Evolutionary conservation across 2,888 invertebrate species (phyloP).

Genomic region (Coenonympha arcania): DNA sequence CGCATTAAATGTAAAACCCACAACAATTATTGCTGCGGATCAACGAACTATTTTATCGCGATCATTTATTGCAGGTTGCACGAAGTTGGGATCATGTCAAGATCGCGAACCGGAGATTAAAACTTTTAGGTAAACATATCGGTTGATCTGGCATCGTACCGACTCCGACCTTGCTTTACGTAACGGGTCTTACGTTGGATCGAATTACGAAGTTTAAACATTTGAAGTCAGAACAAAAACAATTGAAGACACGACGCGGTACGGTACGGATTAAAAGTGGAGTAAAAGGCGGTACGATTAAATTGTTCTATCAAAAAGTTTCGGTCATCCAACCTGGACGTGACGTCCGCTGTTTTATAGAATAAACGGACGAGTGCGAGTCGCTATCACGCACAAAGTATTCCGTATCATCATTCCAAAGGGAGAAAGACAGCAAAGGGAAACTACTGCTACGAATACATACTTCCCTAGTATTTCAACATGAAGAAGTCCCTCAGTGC

Average conservation of each 20-base stretch:
- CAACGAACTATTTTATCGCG: constrained; percentile 34
- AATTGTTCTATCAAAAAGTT: constrained; percentile 33
- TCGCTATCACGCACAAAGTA: no score
- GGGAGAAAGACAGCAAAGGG: no score
- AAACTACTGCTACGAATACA: no score
- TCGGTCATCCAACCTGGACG: constrained; percentile 64
- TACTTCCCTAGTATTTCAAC: no score
- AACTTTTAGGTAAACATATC: constrained; percentile 55
- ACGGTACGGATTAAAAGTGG: constrained; percentile 27
- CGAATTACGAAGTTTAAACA: constrained; percentile 21
- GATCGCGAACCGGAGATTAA: constrained; percentile 55
- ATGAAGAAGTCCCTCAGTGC: no score
- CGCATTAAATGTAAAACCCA: constrained; percentile 14
- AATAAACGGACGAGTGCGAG: no score
- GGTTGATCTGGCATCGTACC: constrained; percentile 37
- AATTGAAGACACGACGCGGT: constrained; percentile 19
- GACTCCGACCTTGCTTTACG: constrained; percentile 32
- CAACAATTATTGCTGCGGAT: constrained; percentile 24
- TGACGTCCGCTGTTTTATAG: constrained; percentile 56
- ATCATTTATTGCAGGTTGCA: constrained; percentile 39
- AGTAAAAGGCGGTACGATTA: constrained; percentile 24
- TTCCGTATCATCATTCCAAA: no score
- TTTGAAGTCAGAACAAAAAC: constrained; percentile 26
- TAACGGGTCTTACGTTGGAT: constrained; percentile 29
- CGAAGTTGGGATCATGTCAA: constrained; percentile 55